Percentiles rank a stretch among this genome's conserved stretches.
These are phyloP conservation scores for Loxodonta africana DNA, from an alignment of 2,113 vertebrate species.

Conservation along the genomic window DNA sequence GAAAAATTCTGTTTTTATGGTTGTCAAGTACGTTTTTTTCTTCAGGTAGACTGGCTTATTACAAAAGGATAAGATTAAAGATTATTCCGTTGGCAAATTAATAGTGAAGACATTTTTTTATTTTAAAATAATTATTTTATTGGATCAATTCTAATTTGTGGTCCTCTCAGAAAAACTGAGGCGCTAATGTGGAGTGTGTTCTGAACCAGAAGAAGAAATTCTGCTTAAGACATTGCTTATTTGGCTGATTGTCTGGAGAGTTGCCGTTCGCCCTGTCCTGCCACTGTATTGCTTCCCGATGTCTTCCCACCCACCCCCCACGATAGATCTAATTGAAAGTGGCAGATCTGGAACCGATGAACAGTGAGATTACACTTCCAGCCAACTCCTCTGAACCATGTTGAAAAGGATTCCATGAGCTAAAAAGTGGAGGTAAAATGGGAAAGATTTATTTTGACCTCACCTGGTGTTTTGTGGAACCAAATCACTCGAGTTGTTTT, in stretches of 20 bases:
- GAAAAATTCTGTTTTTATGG: background rate
- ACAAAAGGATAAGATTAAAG: background rate
- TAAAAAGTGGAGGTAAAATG: conserved; percentile 66
- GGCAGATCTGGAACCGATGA: conserved; percentile 72
- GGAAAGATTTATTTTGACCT: conserved; percentile 63
- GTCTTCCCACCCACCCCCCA: background rate
- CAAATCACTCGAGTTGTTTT: conserved; percentile 41
- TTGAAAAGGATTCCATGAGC: conserved; percentile 65
- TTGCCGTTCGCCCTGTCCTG: background rate
- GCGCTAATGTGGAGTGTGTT: background rate
- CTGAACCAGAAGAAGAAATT: background rate
- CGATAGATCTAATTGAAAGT: conserved; percentile 50
- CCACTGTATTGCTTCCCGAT: background rate
- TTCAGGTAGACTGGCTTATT: background rate
- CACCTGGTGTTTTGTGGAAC: conserved; percentile 7
- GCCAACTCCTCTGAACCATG: conserved; percentile 57
- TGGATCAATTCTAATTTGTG: conserved; percentile 14
- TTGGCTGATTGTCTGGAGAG: background rate
- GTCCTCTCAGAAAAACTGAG: conserved; percentile 39
- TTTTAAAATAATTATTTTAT: conserved; percentile 46
- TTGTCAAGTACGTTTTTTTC: conserved; percentile 44
- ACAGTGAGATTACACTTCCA: conserved; percentile 57
- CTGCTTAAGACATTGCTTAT: background rate
- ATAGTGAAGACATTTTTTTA: background rate
- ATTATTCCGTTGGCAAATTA: background rate